These are phyloP conservation scores for Calyptomena viridis DNA, from an alignment of 2,113 vertebrate species.

Conservation along the genomic window DNA sequence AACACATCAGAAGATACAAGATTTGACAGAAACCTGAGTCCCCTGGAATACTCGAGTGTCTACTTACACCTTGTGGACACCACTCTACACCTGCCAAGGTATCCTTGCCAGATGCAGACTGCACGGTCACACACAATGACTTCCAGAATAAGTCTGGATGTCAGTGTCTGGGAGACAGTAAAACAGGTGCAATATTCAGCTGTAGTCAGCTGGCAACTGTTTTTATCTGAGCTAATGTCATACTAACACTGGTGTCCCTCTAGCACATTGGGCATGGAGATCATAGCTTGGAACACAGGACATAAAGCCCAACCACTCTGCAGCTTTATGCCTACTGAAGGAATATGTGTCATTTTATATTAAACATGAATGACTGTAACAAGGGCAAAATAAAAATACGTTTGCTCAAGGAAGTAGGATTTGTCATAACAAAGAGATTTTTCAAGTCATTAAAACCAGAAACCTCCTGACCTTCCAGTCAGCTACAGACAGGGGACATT, in stretches of 20 bases:
- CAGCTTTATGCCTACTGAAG: neutral
- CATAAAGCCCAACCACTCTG: neutral
- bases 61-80: too few relatives aligned
- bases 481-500: neutral
- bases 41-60: neutral
- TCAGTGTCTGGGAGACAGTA: neutral
- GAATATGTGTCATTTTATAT: neutral
- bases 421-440: conserved; percentile 37
- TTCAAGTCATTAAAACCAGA: conserved; percentile 25
- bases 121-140: fast-evolving
- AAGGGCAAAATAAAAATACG: conserved; percentile 27
- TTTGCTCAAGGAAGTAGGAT: neutral
- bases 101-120: neutral
- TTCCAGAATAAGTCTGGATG: neutral
- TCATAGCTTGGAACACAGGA: fast-evolving
- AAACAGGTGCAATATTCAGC: neutral
- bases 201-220: neutral
- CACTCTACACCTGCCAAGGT: neutral
- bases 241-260: too few relatives aligned
- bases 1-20: fast-evolving
- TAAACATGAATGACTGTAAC: neutral
- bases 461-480: conserved; percentile 34
- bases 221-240: neutral
- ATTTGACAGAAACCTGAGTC: neutral
- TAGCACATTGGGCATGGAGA: fast-evolving